Evolutionary conservation across 2,888 invertebrate species (phyloP).

Genomic region (Microctonus hyperodae): DNA sequence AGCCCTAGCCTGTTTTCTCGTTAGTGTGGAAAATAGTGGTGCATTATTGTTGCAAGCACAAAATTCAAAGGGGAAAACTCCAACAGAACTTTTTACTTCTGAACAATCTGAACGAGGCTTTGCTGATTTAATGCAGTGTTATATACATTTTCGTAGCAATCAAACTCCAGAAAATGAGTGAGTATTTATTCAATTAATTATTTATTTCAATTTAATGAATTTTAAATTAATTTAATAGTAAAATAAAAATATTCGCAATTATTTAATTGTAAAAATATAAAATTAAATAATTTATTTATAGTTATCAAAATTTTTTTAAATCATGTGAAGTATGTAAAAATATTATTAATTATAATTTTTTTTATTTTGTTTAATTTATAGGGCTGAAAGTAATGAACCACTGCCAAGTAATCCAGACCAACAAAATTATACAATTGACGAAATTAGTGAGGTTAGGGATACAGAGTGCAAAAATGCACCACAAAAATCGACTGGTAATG

Average conservation of each 20-base stretch:
- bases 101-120: slow-evolving; percentile 63
- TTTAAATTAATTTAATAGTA: too few species aligned
- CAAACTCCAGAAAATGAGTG: slow-evolving; percentile 44
- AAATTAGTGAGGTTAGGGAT: slow-evolving; percentile 1
- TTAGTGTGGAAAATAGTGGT: slow-evolving; percentile 57
- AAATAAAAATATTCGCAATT: too few species aligned
- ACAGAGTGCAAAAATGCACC: slow-evolving; percentile 13
- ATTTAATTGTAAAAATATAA: too few species aligned
- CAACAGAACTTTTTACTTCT: slow-evolving; percentile 71
- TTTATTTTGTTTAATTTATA: too few species aligned
- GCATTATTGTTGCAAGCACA: slow-evolving; percentile 59
- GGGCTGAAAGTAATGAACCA: slow-evolving; percentile 40
- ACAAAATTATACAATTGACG: neutral
- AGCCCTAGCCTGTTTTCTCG: slow-evolving; percentile 77
- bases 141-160: slow-evolving; percentile 56
- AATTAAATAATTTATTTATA: neutral
- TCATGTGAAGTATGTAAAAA: too few species aligned
- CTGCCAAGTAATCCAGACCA: slow-evolving; percentile 34
- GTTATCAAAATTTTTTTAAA: neutral
- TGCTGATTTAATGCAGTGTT: slow-evolving; percentile 66
- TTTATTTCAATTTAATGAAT: too few species aligned
- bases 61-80: slow-evolving; percentile 74
- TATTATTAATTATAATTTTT: too few species aligned
- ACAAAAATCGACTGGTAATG: slow-evolving; percentile 11
- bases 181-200: slow-evolving; percentile 5